phyloP scores from a whole-genome alignment of 53 echinoderm and acorn worm species.

The Pentamera pediparva region DNA sequence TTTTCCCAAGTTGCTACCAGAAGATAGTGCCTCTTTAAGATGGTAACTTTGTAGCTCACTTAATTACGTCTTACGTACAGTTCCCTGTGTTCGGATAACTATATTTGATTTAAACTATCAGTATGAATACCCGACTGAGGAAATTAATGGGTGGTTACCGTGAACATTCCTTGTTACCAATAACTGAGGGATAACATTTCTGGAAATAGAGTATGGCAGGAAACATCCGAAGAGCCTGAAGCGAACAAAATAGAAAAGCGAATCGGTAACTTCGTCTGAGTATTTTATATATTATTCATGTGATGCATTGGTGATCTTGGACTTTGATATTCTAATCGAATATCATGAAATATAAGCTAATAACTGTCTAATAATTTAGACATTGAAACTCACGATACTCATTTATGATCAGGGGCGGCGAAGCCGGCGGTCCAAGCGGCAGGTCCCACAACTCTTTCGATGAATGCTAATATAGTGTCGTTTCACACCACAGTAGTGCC shows the following conservation, averaged over 20 bases:
- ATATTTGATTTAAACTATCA: background rate
- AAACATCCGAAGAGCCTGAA: constrained; percentile 11
- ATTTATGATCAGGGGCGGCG: background rate
- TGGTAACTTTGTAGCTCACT: background rate
- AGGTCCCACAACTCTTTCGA: background rate
- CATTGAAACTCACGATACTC: background rate
- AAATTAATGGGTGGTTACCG: constrained; percentile 17
- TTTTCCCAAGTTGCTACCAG: background rate
- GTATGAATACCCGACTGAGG: background rate
- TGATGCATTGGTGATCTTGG: background rate
- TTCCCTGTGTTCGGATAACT: background rate
- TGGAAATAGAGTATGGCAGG: constrained; percentile 6
- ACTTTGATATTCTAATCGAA: background rate
- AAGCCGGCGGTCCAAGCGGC: background rate
- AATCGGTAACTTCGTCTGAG: background rate
- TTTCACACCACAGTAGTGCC: too few species aligned
- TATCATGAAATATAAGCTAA: background rate
- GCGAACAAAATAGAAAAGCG: background rate
- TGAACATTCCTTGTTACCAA: constrained; percentile 13
- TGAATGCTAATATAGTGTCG: too few species aligned
- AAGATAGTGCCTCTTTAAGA: background rate
- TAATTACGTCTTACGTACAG: background rate
- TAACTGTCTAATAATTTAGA: background rate
- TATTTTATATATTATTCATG: background rate
- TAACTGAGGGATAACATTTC: background rate